Conservation (phyloP, 2,113 vertebrate species). For the Tachysurus fulvidraco region DNA sequence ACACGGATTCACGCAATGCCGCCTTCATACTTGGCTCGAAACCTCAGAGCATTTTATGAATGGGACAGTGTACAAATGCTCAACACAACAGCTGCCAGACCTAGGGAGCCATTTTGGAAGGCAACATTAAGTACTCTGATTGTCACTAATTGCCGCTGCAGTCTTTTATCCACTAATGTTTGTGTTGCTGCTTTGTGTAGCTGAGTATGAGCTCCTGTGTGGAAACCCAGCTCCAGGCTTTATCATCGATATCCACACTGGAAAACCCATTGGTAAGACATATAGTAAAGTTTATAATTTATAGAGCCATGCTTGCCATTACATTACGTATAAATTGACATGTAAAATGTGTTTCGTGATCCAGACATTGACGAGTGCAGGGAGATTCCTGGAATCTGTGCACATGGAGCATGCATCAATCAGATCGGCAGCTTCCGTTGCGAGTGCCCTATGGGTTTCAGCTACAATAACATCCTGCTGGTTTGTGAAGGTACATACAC, state of each 20-base stretch:
- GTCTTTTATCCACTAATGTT: background rate
- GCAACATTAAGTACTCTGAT: background rate
- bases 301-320: background rate
- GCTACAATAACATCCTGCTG: slow-evolving; percentile 88
- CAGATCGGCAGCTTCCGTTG: slow-evolving; percentile 94
- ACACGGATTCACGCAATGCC: background rate
- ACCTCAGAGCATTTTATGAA: background rate
- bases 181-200: slow-evolving; percentile 63
- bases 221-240: slow-evolving; percentile 89
- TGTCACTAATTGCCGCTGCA: background rate
- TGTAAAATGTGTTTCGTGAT: background rate
- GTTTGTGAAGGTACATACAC: slow-evolving; percentile 84
- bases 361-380: slow-evolving; percentile 92
- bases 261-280: slow-evolving; percentile 84
- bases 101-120: background rate
- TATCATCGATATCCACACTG: slow-evolving; percentile 87
- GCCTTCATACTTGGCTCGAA: background rate
- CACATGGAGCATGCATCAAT: slow-evolving; percentile 88
- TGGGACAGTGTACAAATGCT: background rate
- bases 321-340: background rate
- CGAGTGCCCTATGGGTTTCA: slow-evolving; percentile 89
- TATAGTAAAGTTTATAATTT: background rate
- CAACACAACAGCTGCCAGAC: background rate
- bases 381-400: slow-evolving; percentile 87
- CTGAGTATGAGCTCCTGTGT: slow-evolving; percentile 86